Evolutionary conservation across 2,888 invertebrate species (phyloP), one percentile per base, ranked within the genome.

Genomic region (Rhagium mordax): DNA sequence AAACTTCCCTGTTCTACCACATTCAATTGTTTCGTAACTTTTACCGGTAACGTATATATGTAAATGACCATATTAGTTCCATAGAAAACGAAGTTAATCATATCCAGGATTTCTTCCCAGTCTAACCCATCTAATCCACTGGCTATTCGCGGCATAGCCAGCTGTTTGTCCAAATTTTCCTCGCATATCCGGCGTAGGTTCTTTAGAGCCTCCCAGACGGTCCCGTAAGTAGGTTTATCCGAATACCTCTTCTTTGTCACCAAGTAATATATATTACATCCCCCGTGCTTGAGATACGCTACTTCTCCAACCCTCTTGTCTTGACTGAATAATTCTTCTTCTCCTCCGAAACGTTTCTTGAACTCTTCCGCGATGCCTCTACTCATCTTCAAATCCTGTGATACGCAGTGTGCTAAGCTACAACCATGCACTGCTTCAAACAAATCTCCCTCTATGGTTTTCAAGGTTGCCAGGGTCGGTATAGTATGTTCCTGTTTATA

Each of bases 61-160:
- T 27, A 27, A 41, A 70, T 48, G 6, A 41, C 24, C 3, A 64
- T 41, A 20, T 64, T 29, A 13, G 41, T 29, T n/a, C 55, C 62
- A 29, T 70, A 57, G 0, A 55, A 59, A n/a, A 71, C 20, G 18
- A 71, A 65, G 41, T 71, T 20, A 10, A 57, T 48, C 71, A 62
- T 67, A 18, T 21, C 24, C 53, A 16, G 16, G 13, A 72, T 41
- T 61, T 62, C 60, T 29, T 66, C 60, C 71, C 67, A 72, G 2
- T 16, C 16, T 21, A 72, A 33, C 29, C 60, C 57, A 47, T 67
- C 55, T 53, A 72, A 49, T 47, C 53, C 55, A 8, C 47, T 21
- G 24, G 24, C 59, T 27, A 55, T 48, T 29, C 57, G 53, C 6
- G 67, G 60, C 18, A 72, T 29, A 1, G 72, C 66, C 27, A 68